Evolutionary conservation across 2,113 vertebrate genomes (phyloP).

Genomic region (Orientallactaga bullata): DNA sequence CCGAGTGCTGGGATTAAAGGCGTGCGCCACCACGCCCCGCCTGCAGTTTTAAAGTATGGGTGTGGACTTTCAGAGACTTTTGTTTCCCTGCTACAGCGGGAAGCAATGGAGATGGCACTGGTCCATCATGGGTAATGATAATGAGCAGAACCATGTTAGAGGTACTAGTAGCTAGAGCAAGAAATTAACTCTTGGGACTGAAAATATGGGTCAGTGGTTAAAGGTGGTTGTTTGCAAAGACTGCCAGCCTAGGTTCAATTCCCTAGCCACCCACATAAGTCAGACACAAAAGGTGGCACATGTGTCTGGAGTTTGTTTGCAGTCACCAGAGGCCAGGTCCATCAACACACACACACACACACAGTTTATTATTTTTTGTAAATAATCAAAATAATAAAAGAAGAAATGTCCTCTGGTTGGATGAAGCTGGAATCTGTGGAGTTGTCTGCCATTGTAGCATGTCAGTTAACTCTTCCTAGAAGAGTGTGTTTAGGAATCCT

Average conservation of each 20-base stretch:
- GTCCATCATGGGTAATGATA: background rate
- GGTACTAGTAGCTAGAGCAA: background rate
- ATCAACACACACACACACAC: too few relatives aligned
- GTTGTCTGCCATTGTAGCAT: background rate
- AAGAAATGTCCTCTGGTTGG: too few relatives aligned
- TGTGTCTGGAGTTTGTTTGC: too few relatives aligned
- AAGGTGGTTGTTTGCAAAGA: too few relatives aligned
- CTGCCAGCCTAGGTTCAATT: too few relatives aligned
- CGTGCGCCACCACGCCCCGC: too few relatives aligned
- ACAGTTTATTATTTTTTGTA: too few relatives aligned
- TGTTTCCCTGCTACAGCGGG: background rate
- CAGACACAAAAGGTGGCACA: too few relatives aligned
- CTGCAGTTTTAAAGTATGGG: background rate
- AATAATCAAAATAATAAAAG: background rate
- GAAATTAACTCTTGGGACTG: background rate
- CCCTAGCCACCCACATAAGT: too few relatives aligned
- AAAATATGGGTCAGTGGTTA: too few relatives aligned
- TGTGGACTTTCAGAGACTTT: background rate
- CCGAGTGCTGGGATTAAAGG: too few relatives aligned
- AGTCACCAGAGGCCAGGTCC: too few relatives aligned
- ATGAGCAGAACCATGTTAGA: background rate
- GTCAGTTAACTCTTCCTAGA: background rate
- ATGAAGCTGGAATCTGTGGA: background rate
- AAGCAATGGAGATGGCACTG: background rate
- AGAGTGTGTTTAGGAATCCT: background rate